Evolutionary conservation across 2,113 vertebrate species (phyloP).

Genomic region (Condylura cristata): DNA sequence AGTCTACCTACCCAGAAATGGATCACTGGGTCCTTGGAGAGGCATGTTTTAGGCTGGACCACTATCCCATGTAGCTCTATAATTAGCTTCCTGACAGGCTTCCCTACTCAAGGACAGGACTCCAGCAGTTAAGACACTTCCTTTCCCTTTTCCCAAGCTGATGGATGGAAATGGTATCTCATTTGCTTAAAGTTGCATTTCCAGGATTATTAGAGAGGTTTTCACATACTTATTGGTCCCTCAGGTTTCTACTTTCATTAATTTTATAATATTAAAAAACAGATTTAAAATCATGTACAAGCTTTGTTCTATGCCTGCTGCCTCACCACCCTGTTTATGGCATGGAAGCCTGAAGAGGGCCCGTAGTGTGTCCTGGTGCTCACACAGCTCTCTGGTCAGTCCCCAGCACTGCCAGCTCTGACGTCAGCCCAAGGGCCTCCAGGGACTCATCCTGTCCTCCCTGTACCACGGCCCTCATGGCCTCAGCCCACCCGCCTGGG

Average conservation of each 20-base stretch:
- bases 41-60: background rate
- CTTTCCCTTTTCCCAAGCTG: background rate
- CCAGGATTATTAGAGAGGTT: background rate
- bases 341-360: background rate
- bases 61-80: background rate
- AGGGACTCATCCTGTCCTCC: background rate
- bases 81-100: background rate
- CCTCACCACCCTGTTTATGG: background rate
- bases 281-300: background rate
- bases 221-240: background rate
- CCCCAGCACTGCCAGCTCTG: background rate
- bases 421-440: background rate
- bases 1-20: background rate
- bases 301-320: background rate
- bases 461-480: background rate
- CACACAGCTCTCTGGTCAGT: background rate
- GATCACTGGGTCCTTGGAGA: background rate
- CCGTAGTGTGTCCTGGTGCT: background rate
- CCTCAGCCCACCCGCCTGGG: background rate
- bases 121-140: background rate
- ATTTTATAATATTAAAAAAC: background rate
- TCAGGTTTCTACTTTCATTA: constrained; percentile 1
- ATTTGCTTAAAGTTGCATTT: background rate
- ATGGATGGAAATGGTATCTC: background rate
- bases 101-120: background rate